These are phyloP conservation scores for Parazoanthus darwini DNA, from an alignment of 92 coral and sea anemone species.

Conservation along the genomic window DNA sequence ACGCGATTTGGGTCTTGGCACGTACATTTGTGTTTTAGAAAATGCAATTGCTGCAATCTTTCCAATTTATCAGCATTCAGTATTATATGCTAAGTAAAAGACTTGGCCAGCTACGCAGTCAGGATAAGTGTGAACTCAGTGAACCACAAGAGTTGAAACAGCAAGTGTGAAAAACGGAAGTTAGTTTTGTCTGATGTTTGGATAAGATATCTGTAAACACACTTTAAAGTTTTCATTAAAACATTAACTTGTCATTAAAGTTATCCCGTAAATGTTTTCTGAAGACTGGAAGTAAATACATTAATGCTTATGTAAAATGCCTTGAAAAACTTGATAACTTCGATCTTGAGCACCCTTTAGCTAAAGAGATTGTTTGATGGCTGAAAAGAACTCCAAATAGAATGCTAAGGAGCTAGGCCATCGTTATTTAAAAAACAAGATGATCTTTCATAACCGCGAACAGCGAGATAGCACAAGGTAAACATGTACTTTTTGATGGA, in stretches of 20 bases:
- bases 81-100: background rate
- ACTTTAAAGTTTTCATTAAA: conserved; percentile 1
- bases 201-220: conserved; percentile 11
- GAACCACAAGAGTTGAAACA: background rate
- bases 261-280: background rate
- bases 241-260: background rate
- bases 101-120: background rate
- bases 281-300: background rate
- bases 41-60: background rate
- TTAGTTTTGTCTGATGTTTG: conserved; percentile 3
- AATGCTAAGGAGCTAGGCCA: background rate
- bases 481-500: background rate
- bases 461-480: background rate
- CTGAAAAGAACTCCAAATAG: background rate
- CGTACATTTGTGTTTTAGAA: background rate
- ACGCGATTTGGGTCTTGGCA: background rate
- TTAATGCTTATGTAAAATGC: background rate
- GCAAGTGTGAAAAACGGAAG: background rate
- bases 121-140: background rate
- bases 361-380: background rate
- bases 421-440: background rate
- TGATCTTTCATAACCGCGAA: background rate
- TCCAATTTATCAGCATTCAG: background rate
- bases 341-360: background rate
- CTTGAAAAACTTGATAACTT: background rate